Base-by-base conservation (phyloP, 2,113 vertebrate species). In the Nicator chloris region DNA sequence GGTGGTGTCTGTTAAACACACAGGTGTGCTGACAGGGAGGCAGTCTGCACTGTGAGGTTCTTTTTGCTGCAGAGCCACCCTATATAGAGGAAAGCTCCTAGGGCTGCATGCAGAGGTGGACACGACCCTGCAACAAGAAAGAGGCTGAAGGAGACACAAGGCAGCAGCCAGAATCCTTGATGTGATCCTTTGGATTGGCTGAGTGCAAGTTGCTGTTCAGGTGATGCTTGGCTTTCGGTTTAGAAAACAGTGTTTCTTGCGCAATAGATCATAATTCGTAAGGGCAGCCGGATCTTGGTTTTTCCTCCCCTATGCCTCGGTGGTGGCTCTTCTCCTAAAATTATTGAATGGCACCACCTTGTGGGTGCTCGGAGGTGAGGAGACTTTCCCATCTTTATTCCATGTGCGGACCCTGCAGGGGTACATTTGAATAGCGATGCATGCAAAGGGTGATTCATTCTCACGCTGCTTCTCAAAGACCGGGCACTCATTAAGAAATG, bases 301-400 rank as follows among this genome's bases (percentile, higher is more conserved):
- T 78, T 44, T 17, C 15, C n/a, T 69, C 14, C 6, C 10, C 53
- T 26, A 4, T 11, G 20, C 15, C 8, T 60, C 35, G 11, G 24
- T 20, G 31, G 23, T 16, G 3, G 24, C 31, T 70, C 6, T 28
- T 26, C 27, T 66, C 44, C 37, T 86, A 93, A 96, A 57, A 82
- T 93, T 88, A 86, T 86, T 64, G 82, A 81, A 93, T 33, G 81
- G 94, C 96, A 82, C 96, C 96, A 97, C 80, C 96, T 93, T 88
- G 96, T 96, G 96, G 93, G 57, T 64, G 21, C 44, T 57, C 4
- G 56, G 23, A 49, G 23, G 12, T 4, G 31, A 18, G 33, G 37
- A 44, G 60, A 21, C 11, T 73, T 92, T 42, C 7, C 57, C 15
- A 6, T 44, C 19, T 40, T 73, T 18, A 20, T 42, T 37, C 35